Evolutionary conservation across 1,140 invertebrate genomes (phyloP).

Genomic region (Carcinoscorpius rotundicauda): DNA sequence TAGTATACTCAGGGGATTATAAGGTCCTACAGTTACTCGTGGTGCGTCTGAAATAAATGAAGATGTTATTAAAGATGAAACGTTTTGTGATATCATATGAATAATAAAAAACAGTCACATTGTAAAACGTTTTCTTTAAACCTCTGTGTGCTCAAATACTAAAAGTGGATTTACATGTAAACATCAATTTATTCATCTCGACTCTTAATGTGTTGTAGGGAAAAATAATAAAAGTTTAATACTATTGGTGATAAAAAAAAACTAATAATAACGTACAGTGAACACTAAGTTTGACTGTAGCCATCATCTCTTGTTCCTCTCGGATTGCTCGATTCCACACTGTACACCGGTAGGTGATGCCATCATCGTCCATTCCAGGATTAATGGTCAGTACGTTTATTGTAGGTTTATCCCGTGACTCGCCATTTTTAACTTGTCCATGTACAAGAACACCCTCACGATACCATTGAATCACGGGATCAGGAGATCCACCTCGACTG

Average conservation of each 20-base stretch:
- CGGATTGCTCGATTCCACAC: slow-evolving; percentile 78
- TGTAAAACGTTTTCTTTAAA: no score
- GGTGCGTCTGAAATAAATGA: slow-evolving; percentile 56
- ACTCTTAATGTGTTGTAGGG: no score
- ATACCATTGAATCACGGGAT: slow-evolving; percentile 56
- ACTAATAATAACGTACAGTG: slow-evolving; percentile 57
- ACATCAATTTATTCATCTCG: no score
- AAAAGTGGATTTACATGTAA: no score
- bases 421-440: slow-evolving; percentile 49
- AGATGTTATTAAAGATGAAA: no score
- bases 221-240: background rate
- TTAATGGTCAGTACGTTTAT: slow-evolving; percentile 55
- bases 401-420: slow-evolving; percentile 53
- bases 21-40: slow-evolving; percentile 70
- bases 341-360: slow-evolving; percentile 62
- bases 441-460: slow-evolving; percentile 47
- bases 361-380: slow-evolving; percentile 68
- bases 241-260: slow-evolving; percentile 1
- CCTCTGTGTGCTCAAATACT: no score
- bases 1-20: slow-evolving; percentile 75
- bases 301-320: slow-evolving; percentile 58
- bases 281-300: slow-evolving; percentile 63
- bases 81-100: no score
- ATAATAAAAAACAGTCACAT: no score
- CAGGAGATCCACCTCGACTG: slow-evolving; percentile 71